Percentiles rank a stretch among this genome's conserved stretches.
Evolutionary conservation across 2,113 vertebrate genomes (phyloP).

Genomic region (Hemichromis elongatus): DNA sequence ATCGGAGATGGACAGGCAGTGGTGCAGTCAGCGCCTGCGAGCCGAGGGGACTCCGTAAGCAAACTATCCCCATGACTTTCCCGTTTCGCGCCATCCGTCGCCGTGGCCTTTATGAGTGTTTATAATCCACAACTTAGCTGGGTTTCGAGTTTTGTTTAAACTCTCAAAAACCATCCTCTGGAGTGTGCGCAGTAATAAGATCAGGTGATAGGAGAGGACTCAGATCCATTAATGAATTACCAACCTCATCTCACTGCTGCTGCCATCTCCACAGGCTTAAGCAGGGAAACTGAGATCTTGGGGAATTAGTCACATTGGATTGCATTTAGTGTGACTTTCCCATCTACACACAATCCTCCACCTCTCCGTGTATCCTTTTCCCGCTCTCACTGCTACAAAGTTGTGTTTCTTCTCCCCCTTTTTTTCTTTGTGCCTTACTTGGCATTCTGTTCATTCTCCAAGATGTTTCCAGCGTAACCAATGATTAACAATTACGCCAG

Average conservation of each 20-base stretch:
- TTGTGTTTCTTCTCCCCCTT: background rate
- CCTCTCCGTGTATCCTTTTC: background rate
- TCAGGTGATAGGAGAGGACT: slow-evolving; percentile 19
- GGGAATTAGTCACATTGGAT: slow-evolving; percentile 17
- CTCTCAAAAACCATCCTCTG: background rate
- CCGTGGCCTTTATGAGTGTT: background rate
- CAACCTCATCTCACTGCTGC: slow-evolving; percentile 1
- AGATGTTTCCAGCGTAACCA: slow-evolving; percentile 73
- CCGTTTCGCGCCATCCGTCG: background rate
- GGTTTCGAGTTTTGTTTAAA: slow-evolving; percentile 22
- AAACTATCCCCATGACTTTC: slow-evolving; percentile 44
- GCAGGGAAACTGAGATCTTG: background rate
- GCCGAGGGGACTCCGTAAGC: slow-evolving; percentile 42
- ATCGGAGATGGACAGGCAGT: slow-evolving; percentile 63
- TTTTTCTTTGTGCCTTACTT: slow-evolving; percentile 43
- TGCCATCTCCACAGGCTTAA: slow-evolving; percentile 11
- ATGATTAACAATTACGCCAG: slow-evolving; percentile 78
- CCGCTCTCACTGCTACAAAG: background rate
- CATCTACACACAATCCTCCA: background rate
- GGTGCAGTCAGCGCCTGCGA: slow-evolving; percentile 35
- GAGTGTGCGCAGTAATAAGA: slow-evolving; percentile 16
- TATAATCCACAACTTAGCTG: background rate
- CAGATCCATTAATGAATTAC: slow-evolving; percentile 39
- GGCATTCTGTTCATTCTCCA: slow-evolving; percentile 67
- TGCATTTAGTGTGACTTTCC: slow-evolving; percentile 2